These are phyloP conservation scores for Microtus montanus DNA, from an alignment of 2,113 vertebrate species.

Conservation along the genomic window DNA sequence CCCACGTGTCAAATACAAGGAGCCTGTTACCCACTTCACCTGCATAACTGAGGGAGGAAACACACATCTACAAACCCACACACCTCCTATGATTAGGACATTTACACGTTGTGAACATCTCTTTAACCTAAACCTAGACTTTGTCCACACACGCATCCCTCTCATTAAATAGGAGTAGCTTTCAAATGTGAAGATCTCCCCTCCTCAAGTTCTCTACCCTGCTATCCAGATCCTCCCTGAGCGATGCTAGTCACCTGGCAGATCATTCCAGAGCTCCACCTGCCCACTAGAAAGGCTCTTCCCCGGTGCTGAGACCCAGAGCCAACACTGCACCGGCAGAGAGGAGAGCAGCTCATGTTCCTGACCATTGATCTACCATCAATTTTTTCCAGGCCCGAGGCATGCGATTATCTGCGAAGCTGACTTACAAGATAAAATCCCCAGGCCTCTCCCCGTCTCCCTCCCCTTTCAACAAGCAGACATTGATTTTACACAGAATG, in stretches of 20 bases:
- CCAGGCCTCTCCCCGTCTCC: slow-evolving; percentile 70
- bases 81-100: neutral
- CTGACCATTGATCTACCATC: slow-evolving; percentile 75
- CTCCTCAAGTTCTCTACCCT: neutral
- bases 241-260: neutral
- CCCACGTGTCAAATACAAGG: neutral
- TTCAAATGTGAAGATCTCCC: neutral
- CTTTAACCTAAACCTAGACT: neutral
- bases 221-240: neutral
- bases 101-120: neutral
- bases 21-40: neutral
- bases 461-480: slow-evolving; percentile 49
- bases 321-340: neutral
- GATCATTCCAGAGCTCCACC: neutral
- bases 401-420: slow-evolving; percentile 81
- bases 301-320: neutral
- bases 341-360: slow-evolving; percentile 58
- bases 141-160: neutral
- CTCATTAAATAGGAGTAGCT: neutral
- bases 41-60: neutral
- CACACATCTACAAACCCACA: neutral
- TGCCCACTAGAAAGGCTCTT: neutral
- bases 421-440: slow-evolving; percentile 83
- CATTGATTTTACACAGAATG: slow-evolving; percentile 85
- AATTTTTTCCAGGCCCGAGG: slow-evolving; percentile 76